Evolutionary conservation across 2,888 invertebrate genomes (phyloP).

Genomic region (Drosophila leonis): DNA sequence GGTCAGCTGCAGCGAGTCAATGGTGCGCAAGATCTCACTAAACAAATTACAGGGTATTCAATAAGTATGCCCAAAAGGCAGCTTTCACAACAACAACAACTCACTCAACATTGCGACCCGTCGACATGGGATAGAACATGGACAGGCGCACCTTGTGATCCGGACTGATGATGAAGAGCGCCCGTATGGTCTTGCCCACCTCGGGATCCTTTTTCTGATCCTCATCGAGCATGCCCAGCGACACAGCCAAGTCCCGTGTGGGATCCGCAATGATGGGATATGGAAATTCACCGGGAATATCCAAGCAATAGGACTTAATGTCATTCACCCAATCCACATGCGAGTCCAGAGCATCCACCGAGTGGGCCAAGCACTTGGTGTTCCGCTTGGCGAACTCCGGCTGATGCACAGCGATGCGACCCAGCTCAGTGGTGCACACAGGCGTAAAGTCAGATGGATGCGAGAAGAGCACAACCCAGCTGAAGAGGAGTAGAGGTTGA

Average conservation of each 20-base stretch:
- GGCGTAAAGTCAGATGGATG: constrained; percentile 96
- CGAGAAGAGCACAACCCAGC: constrained; percentile 95
- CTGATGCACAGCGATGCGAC: constrained; percentile 89
- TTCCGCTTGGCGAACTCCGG: constrained; percentile 90
- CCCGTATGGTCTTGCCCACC: constrained; percentile 90
- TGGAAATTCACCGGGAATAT: constrained; percentile 90
- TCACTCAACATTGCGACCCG: constrained; percentile 94
- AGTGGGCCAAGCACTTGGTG: constrained; percentile 92
- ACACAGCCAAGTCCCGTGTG: constrained; percentile 89
- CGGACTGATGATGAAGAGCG: constrained; percentile 93
- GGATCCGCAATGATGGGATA: constrained; percentile 94
- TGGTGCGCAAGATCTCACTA: constrained; percentile 93
- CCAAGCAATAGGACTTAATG: constrained; percentile 89
- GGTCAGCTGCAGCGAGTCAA: constrained; percentile 93
- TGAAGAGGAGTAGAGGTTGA: background rate
- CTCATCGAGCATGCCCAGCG: constrained; percentile 93
- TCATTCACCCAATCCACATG: constrained; percentile 93
- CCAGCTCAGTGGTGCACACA: constrained; percentile 95
- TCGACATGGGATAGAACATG: constrained; percentile 94
- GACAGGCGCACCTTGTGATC: constrained; percentile 92
- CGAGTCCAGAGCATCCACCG: constrained; percentile 90
- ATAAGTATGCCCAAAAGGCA: background rate
- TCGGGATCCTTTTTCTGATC: constrained; percentile 89
- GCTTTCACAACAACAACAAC: constrained; percentile 83
- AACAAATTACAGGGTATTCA: background rate